Base-by-base conservation (phyloP, 2,888 invertebrate species). In the Coelopa pilipes region DNA sequence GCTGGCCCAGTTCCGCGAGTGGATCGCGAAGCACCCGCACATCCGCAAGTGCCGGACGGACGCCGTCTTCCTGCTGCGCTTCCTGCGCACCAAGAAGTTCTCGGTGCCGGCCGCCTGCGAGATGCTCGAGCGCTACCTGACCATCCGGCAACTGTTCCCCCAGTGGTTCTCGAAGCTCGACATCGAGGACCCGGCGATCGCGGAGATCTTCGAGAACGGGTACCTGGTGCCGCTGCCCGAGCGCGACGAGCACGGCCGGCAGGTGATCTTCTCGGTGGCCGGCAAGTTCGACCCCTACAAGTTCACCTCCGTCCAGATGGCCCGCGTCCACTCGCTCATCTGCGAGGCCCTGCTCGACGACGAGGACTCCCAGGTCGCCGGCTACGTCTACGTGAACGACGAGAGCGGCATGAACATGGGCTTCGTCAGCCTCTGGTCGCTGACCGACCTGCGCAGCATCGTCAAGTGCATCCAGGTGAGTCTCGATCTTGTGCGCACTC, bases 1-100 rank as follows among this genome's bases (percentile, higher is more conserved):
- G 0, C 82, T 96, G 80, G 88, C 90, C 13, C 94, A 95, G 84
- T 91, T 96, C 89, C 90, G 94, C 70, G 93, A 95, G 79, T 96
- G 95, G 91, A 94, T 96, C 77, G 89, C 90, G 67, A 95, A 95
- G 85, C 95, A 96, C 88, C 93, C 94, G 0, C 90, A 92, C 73
- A 96, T 96, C 78, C 93, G 91, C 81, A 92, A 91, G 81, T 96
- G 96, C 85, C 90, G 96, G 76, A 94, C 93, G 90, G 96, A 96
- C 84, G 88, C 94, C 0, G 91, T 93, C 10, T 96, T 97, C 84
- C 89, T 96, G 17, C 89, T 96, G 59, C 90, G 96, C 63, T 96
- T 96, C 82, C 90, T 96, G 15, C 90, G 96, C 55, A 94, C 94
- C 60, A 95, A 95, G 87, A 96, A 96, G 85, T 96, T 94, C 88